A percentile compares a stretch with the other conserved stretches of the same genome.
Evolutionary conservation across 2,888 invertebrate species (phyloP).

Genomic region (Hedychridium roseum): DNA sequence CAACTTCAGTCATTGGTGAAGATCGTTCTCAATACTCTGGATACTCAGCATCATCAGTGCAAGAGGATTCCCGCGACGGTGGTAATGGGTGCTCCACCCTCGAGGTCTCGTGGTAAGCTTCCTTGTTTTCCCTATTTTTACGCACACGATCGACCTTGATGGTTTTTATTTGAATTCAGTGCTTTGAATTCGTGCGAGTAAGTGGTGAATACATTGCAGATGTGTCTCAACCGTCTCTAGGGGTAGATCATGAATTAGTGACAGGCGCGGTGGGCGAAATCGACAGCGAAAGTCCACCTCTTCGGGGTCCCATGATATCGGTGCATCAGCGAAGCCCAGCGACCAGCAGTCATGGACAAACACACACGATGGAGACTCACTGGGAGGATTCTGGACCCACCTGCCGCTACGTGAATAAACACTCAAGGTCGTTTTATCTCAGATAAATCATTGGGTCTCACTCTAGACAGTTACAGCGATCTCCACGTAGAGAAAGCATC

Average conservation of each 20-base stretch:
- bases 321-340: conserved; percentile 53
- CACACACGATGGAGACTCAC: conserved; percentile 70
- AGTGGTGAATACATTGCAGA: conserved; percentile 64
- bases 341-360: conserved; percentile 37
- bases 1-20: conserved; percentile 84
- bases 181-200: background rate
- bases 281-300: conserved; percentile 52
- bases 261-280: conserved; percentile 47
- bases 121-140: background rate
- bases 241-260: conserved; percentile 71
- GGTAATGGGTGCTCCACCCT: conserved; percentile 76
- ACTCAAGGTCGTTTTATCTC: conserved; percentile 55
- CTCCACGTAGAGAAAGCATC: too few relatives aligned
- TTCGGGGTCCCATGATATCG: conserved; percentile 47
- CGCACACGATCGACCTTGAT: background rate
- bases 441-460: conserved; percentile 1
- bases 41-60: conserved; percentile 91
- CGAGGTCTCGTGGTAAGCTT: conserved; percentile 71
- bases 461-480: too few relatives aligned
- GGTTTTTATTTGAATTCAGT: background rate
- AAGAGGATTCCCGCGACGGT: conserved; percentile 83
- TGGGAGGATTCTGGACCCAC: conserved; percentile 73
- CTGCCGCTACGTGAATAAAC: conserved; percentile 51
- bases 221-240: conserved; percentile 79
- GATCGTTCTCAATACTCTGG: conserved; percentile 90